phyloP scores from a whole-genome alignment of 92 coral and sea anemone species.

The Metridium senile region DNA sequence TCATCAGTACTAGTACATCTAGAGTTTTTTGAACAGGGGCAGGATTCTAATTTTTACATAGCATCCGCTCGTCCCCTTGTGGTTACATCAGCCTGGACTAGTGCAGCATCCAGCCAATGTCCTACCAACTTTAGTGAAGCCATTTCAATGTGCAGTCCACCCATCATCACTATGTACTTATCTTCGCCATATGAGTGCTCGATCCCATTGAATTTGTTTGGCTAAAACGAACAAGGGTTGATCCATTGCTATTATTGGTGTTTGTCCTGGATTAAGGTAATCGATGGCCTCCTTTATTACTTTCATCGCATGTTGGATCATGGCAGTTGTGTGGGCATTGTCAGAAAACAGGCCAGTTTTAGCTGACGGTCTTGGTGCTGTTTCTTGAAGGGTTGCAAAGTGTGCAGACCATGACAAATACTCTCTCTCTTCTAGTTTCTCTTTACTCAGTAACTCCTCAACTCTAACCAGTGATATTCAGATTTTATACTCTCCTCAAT shows the following conservation, averaged over 20 bases:
- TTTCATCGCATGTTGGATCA: constrained; percentile 60
- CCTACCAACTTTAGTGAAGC: constrained; percentile 40
- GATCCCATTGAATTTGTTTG: constrained; percentile 53
- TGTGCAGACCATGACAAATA: constrained; percentile 38
- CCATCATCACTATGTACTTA: constrained; percentile 50
- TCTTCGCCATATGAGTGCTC: constrained; percentile 28
- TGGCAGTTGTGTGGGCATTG: constrained; percentile 51
- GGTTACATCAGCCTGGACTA: constrained; percentile 47
- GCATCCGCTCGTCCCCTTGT: constrained; percentile 50
- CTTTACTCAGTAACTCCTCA: constrained; percentile 21
- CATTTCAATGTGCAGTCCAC: constrained; percentile 56
- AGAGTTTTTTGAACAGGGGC: too few relatives aligned
- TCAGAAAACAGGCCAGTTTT: constrained; percentile 30
- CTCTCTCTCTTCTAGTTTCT: constrained; percentile 27
- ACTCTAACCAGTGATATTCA: constrained; percentile 31
- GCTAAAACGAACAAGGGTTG: constrained; percentile 65
- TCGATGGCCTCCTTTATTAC: constrained; percentile 28
- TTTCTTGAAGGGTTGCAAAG: constrained; percentile 34
- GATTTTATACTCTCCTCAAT: constrained; percentile 20
- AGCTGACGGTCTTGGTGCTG: constrained; percentile 12
- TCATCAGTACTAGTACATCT: too few relatives aligned
- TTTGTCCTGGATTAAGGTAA: constrained; percentile 41
- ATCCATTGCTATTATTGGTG: constrained; percentile 41
- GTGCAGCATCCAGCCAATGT: constrained; percentile 38
- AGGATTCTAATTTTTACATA: too few relatives aligned